Evolutionary conservation across 2,797 vertebrate species (phyloP), one percentile per base, ranked within the genome.

Genomic region (Leontopithecus rosalia): DNA sequence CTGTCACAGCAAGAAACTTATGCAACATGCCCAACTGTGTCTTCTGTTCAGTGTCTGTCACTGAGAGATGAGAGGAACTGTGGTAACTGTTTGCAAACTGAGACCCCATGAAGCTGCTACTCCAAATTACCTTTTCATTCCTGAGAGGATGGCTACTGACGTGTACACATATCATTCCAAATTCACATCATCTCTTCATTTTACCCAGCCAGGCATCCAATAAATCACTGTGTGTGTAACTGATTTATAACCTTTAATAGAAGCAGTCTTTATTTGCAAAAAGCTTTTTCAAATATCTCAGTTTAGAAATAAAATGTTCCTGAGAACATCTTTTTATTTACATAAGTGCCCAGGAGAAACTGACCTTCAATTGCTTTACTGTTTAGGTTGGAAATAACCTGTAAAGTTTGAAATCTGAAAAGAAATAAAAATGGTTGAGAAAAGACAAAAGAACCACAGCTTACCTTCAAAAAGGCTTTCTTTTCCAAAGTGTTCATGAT

Each of bases 401-500:
- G 46, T 13, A 26, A 1, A 22, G 14, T 55, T 4, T 43, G 33
- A 85, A 36, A 48, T 61, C 24, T 81, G 58, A 82, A 84, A 67
- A 36, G 75, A 43, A 55, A 9, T 0, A 0, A 58, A 73, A 19
- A 36, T 39, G 75, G 19, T 4, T 8, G 41, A 80, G 24, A n/a
- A 24, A 19, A 39, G 33, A n/a, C 43, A 33, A 12, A 5, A 58
- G 96, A 88, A 72, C 15, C 20, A 33, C 52, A 73, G 85, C 98
- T 98, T 98, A 99, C 99, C 99, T 99, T 99, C 96, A 99, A 98
- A 98, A 99, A 99, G 73, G 99, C 99, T 98, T 99, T 99, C 99
- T 99, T 99, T 97, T 99, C 99, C 99, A 99, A 97, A 20, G 99
- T 98, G 97, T 99, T 99, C 99, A 99, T 99, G 98, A 99, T 98